Conservation (phyloP, 2,113 vertebrate genomes). For the Phodopus roborovskii region DNA sequence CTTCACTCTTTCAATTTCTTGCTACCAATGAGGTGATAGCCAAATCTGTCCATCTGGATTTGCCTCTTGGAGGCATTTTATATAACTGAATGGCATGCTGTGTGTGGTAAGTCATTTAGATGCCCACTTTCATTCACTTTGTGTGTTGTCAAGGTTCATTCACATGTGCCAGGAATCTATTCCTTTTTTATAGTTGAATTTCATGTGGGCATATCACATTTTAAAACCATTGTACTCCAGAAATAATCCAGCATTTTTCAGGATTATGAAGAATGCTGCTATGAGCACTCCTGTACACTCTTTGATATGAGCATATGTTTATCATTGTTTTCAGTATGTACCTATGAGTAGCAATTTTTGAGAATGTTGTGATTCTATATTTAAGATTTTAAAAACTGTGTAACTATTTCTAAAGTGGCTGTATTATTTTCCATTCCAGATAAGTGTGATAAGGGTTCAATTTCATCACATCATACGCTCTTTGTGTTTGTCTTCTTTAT, state of each 20-base stretch:
- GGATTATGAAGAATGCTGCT: background rate
- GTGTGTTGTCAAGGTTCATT: background rate
- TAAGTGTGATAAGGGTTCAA: background rate
- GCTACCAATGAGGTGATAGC: background rate
- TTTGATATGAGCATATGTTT: background rate
- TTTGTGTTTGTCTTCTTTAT: background rate
- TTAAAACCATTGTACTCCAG: background rate
- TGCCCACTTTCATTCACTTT: background rate
- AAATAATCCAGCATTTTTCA: background rate
- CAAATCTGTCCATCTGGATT: background rate
- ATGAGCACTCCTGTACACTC: background rate
- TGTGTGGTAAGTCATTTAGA: no score
- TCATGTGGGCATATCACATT: background rate
- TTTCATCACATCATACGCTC: background rate
- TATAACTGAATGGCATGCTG: background rate
- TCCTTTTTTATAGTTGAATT: background rate
- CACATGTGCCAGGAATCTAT: background rate
- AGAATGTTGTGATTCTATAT: background rate
- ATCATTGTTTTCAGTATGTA: background rate
- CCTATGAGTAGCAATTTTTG: background rate
- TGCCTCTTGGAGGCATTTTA: no score
- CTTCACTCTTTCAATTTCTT: background rate
- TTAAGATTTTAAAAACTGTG: background rate
- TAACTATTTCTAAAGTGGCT: background rate
- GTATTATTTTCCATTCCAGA: background rate